Evolutionary conservation across 2,797 vertebrate species (phyloP), one percentile per base, ranked within the genome.

Genomic region (Bradypodion pumilum): DNA sequence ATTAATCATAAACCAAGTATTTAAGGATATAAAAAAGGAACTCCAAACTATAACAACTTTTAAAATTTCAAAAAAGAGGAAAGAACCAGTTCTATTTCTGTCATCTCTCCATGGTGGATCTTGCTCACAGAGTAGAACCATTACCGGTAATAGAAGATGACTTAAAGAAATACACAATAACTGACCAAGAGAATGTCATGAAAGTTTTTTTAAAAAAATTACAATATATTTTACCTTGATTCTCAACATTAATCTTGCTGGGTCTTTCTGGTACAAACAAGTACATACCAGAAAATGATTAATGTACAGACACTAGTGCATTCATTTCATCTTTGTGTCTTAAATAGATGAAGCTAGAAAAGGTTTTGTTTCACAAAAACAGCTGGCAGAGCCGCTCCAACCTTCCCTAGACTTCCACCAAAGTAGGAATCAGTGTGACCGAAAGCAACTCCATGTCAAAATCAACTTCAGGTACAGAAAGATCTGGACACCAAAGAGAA

Each of bases 31-130:
- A 10, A 35, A 49, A 68, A 40, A 29, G 16, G 29, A 4, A 1
- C 37, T 80, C 12, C 35, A 2, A 0, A 0, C 56, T 23, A 74
- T 0, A 49, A 84, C 15, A n/a, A 4, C 5, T 56, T 15, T 4
- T 4, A 56, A 56, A 56, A 56, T 49, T 49, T 27, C 13, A 32
- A 66, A 70, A 90, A 78, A 82, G 25, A 6, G 72, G 86, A 77
- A 90, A 69, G 6, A 66, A 85, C 66, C n/a, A 46, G 74, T 80
- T 59, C 44, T 23, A 78, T 62, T 66, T 16, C 75, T 29, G n/a
- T 9, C 5, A 40, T 5, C 73, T 21, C 2, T 40, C 63, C 13
- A 27, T 3, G 8, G 79, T 81, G 63, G 69, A 77, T 74, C 65
- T 84, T 80, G 74, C 37, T 59, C 3, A 49, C 0, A 80, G 82